These are phyloP conservation scores for Callinectes sapidus DNA, from an alignment of 2,888 invertebrate species.

Conservation along the genomic window DNA sequence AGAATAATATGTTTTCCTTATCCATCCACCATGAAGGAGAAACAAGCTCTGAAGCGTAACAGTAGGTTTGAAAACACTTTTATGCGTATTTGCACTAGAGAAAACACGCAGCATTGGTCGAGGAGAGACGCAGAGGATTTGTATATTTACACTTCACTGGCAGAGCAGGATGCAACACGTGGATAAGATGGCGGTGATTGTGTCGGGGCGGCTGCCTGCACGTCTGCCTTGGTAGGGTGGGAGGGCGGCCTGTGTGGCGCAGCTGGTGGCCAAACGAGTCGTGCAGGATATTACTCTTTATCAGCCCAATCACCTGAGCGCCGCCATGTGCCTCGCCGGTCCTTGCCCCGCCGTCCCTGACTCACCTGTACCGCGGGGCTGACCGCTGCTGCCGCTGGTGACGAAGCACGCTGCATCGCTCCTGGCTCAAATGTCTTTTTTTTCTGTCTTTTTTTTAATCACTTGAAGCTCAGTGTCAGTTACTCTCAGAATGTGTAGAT, in stretches of 20 bases:
- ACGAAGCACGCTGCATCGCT: neutral
- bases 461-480: too few species aligned
- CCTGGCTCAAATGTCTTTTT: neutral
- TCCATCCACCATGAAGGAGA: neutral
- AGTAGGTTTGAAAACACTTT: neutral
- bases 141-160: neutral
- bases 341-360: neutral
- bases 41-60: too few species aligned
- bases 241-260: conserved; percentile 7
- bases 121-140: neutral
- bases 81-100: neutral
- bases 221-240: neutral
- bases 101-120: neutral
- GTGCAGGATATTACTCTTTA: conserved; percentile 29
- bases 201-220: neutral
- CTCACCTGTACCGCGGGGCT: neutral
- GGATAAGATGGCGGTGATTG: neutral
- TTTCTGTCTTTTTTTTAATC: too few species aligned
- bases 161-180: neutral
- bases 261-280: conserved; percentile 34
- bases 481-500: too few species aligned
- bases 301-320: conserved; percentile 17
- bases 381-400: neutral
- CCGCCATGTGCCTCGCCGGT: neutral
- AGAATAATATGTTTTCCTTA: neutral